phyloP scores from a whole-genome alignment of 2,797 vertebrate species.

The Poeciliopsis gracilis region DNA sequence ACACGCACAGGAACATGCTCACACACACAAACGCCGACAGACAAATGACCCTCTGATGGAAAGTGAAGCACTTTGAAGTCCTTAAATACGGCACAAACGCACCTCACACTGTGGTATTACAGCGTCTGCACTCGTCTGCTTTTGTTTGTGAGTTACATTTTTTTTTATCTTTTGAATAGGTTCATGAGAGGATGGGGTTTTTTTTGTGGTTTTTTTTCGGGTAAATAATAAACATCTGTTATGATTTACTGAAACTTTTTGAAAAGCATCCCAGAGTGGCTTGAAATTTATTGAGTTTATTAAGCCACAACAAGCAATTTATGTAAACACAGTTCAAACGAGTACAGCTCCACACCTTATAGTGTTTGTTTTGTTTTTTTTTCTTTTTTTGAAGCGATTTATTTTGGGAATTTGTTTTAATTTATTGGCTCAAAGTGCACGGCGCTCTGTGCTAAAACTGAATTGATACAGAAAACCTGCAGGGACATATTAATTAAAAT shows the following conservation, averaged over 20 bases:
- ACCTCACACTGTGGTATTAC: conserved; percentile 20
- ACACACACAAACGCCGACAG: conserved; percentile 56
- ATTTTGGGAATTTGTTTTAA: conserved; percentile 76
- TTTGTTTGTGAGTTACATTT: conserved; percentile 47
- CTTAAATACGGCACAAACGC: conserved; percentile 57
- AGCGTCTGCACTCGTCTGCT: conserved; percentile 54
- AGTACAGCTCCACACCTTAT: conserved; percentile 65
- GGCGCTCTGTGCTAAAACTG: conserved; percentile 74
- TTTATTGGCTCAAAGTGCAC: conserved; percentile 83
- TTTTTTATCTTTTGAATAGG: conserved; percentile 62
- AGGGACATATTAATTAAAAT: conserved; percentile 88
- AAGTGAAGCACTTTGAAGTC: conserved; percentile 66
- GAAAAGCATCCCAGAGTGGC: conserved; percentile 44
- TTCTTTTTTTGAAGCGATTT: conserved; percentile 69
- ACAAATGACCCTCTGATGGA: conserved; percentile 71
- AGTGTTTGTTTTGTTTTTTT: conserved; percentile 18
- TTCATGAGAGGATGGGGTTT: conserved; percentile 57
- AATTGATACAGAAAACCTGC: conserved; percentile 85
- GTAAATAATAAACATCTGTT: conserved; percentile 65
- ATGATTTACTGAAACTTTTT: conserved; percentile 58
- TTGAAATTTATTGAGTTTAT: conserved; percentile 72
- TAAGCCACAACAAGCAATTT: conserved; percentile 76
- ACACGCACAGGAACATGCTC: not conserved
- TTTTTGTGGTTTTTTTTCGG: conserved; percentile 16
- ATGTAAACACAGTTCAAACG: conserved; percentile 80